phyloP scores from a whole-genome alignment of 2,888 invertebrate genomes.

The Cheilosia pagana region DNA sequence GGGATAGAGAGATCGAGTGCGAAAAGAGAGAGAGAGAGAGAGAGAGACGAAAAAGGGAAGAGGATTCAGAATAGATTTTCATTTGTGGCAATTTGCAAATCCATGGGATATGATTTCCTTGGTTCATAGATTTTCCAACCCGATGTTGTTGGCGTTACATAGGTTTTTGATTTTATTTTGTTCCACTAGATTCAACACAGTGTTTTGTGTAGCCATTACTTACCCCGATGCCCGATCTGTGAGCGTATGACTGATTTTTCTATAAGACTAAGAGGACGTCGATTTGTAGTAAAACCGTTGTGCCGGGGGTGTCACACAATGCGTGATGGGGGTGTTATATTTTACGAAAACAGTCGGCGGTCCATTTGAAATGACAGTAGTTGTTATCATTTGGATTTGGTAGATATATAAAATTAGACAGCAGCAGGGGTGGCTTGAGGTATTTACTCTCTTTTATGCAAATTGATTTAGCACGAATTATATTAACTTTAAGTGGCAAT shows the following conservation, averaged over 20 bases:
- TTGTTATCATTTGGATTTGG: constrained; percentile 18
- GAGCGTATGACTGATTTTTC: constrained; percentile 36
- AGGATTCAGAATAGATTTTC: constrained; percentile 61
- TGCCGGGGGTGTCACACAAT: constrained; percentile 15
- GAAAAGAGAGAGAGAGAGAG: constrained; percentile 20
- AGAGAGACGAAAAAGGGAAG: constrained; percentile 19
- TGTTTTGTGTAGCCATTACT: constrained; percentile 32
- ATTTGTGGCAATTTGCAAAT: constrained; percentile 69
- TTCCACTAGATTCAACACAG: constrained; percentile 35
- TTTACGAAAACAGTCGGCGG: constrained; percentile 47
- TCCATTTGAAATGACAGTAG: constrained; percentile 55
- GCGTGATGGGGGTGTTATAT: constrained; percentile 29
- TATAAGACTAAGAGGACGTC: not conserved
- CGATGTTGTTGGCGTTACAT: constrained; percentile 21
- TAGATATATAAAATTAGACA: constrained; percentile 6
- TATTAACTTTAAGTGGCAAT: not conserved
- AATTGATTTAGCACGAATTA: not conserved
- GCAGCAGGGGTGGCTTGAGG: constrained; percentile 52
- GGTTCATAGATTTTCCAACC: constrained; percentile 48
- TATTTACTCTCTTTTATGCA: not conserved
- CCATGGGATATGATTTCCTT: constrained; percentile 59
- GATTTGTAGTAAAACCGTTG: constrained; percentile 5
- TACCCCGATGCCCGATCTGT: not conserved
- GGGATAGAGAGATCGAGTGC: constrained; percentile 10
- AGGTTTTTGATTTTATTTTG: constrained; percentile 9